These are phyloP conservation scores for Hipparchia semele DNA, from an alignment of 2,888 invertebrate species.

Conservation along the genomic window DNA sequence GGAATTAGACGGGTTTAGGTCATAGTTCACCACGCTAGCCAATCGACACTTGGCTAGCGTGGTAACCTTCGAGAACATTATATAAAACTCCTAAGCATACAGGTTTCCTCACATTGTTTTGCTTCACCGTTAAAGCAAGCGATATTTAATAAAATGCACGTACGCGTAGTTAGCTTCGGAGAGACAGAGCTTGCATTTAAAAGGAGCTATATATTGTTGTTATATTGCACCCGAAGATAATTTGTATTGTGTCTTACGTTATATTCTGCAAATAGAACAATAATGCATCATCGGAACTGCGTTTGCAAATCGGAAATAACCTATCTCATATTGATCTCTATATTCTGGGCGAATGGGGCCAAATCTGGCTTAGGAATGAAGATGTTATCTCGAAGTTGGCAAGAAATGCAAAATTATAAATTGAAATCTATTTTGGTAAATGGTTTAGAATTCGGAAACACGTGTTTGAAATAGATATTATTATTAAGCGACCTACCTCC, in stretches of 20 bases:
- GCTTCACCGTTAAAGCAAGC: no score
- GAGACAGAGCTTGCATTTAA: no score
- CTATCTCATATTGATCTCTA: conserved; percentile 7
- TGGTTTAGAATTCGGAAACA: not conserved
- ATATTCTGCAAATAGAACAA: conserved; percentile 3
- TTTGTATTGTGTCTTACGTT: not conserved
- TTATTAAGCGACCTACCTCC: not conserved
- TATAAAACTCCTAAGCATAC: no score
- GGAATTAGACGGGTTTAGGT: no score
- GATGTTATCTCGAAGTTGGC: not conserved
- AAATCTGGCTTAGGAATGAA: not conserved
- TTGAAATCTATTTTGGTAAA: not conserved
- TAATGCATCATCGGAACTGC: conserved; percentile 13
- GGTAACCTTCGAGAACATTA: no score
- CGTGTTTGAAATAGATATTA: not conserved
- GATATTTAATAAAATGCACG: no score
- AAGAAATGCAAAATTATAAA: not conserved
- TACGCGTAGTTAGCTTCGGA: no score
- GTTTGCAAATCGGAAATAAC: conserved; percentile 14
- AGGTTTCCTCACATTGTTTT: no score
- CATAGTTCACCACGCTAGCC: no score
- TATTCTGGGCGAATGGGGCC: not conserved
- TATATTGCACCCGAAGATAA: not conserved
- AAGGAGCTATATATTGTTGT: no score
- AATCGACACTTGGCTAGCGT: no score